Evolutionary conservation across 2,797 vertebrate species (phyloP).

Genomic region (Cyclopterus lumpus): DNA sequence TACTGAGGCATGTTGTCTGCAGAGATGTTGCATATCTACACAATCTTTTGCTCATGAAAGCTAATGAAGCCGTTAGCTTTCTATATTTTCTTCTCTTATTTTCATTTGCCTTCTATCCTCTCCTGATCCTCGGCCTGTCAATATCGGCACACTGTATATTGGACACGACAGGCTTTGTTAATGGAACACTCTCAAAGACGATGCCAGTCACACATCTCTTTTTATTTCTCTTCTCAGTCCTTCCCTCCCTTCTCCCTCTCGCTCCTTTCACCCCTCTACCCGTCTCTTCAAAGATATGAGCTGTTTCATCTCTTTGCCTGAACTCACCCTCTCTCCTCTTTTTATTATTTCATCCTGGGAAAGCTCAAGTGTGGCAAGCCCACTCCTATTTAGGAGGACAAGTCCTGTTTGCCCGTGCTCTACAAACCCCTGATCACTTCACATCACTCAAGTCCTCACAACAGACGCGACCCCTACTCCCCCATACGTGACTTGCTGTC

Average conservation of each 20-base stretch:
- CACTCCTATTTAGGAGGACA: conserved; percentile 38
- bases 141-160: conserved; percentile 9
- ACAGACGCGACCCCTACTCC: conserved; percentile 23
- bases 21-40: background rate
- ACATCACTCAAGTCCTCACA: conserved; percentile 47
- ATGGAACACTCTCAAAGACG: conserved; percentile 58
- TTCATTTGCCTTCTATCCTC: background rate
- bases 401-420: conserved; percentile 60
- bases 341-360: conserved; percentile 63
- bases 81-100: background rate
- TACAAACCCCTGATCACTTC: conserved; percentile 64
- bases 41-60: background rate
- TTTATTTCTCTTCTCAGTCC: conserved; percentile 31
- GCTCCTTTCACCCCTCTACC: conserved; percentile 49
- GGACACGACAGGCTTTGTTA: conserved; percentile 49
- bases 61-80: background rate
- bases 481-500: conserved; percentile 31
- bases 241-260: background rate
- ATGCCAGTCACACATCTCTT: conserved; percentile 54
- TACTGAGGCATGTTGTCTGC: background rate
- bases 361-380: conserved; percentile 53
- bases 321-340: conserved; percentile 31
- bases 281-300: conserved; percentile 53
- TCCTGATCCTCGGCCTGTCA: conserved; percentile 36
- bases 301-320: conserved; percentile 75